Percentiles rank a stretch among this genome's conserved stretches.
These are phyloP conservation scores for Ashinkailepas kermadecensis DNA, from an alignment of 2,888 invertebrate genomes.

Conservation along the genomic window DNA sequence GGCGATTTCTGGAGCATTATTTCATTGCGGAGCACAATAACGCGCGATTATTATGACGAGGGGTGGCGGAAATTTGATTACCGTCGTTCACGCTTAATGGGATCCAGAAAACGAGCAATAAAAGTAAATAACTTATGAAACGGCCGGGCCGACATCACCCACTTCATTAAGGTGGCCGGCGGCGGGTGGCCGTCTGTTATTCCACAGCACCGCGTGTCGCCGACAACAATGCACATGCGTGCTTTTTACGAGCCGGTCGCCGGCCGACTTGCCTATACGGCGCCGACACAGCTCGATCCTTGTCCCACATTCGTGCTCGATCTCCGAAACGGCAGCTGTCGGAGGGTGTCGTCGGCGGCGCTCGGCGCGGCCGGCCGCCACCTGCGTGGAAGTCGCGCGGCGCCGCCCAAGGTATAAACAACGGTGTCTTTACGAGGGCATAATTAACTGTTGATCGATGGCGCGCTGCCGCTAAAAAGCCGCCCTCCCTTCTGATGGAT, in stretches of 20 bases:
- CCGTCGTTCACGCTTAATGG: constrained; percentile 9
- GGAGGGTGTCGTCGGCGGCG: too few relatives aligned
- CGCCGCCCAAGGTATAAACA: too few relatives aligned
- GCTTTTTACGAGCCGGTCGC: too few relatives aligned
- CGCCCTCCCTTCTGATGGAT: neutral
- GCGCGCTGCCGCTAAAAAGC: neutral
- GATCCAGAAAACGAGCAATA: constrained; percentile 17
- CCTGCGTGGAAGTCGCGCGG: too few relatives aligned
- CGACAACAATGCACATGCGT: too few relatives aligned
- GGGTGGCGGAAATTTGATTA: constrained; percentile 5
- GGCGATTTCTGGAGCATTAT: constrained; percentile 13
- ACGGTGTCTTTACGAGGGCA: neutral
- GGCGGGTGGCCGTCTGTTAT: neutral
- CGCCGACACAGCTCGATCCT: too few relatives aligned
- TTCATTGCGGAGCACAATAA: constrained; percentile 3
- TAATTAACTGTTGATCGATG: neutral
- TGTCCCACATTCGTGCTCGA: neutral
- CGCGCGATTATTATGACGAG: constrained; percentile 12
- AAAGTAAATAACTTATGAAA: constrained; percentile 21
- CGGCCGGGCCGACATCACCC: neutral
- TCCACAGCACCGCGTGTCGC: neutral
- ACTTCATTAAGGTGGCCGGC: neutral
- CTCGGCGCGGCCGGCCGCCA: too few relatives aligned
- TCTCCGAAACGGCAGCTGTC: neutral
- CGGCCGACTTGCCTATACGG: too few relatives aligned